Evolutionary conservation across 2,113 vertebrate species (phyloP), one percentile per base, ranked within the genome.

Genomic region (Rhipidura dahli): DNA sequence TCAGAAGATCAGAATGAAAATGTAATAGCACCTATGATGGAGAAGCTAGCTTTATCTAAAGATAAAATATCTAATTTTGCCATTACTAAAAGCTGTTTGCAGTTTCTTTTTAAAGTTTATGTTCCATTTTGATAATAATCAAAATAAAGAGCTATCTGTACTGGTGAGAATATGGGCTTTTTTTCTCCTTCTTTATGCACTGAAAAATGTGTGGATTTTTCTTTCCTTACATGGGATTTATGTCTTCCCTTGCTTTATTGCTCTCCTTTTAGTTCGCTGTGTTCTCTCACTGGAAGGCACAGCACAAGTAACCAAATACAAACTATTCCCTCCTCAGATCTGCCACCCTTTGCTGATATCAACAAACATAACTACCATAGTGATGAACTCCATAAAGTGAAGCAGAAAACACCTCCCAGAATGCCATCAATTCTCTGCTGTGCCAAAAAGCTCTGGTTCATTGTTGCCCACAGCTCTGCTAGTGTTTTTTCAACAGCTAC

Each of bases 1-100:
- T 66, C 31, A 60, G 56, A 72, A 66, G 54, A 78, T 39, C 35
- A 39, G 78, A 75, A 56, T 51, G 35, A 64, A 92, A 91, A 83
- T 37, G 22, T 73, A 64, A n/a, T 24, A 47, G 16, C 3, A 6
- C 16, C 27, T 73, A 8, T 1, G 2, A 51, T 0, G 3, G 26
- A 86, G 50, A 73, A 69, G 35, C 12, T 42, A 59, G 18, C 39
- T 73, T 3, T 57, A 57, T 31, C 23, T 63, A 47, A 56, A 59
- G 44, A 35, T 27, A 33, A 54, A 16, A 60, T 39, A 78, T 44
- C 27, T 68, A 57, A 71, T 54, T 78, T 87, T 89, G 27, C 21
- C 15, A 51, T 66, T 70, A 63, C 7, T 40, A 28, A 63, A 70
- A 89, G 40, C 13, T 47, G 7, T 50, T 81, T 75, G 44, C 6